Evolutionary conservation across 2,888 invertebrate genomes (phyloP).

Genomic region (Drosophila limbata): DNA sequence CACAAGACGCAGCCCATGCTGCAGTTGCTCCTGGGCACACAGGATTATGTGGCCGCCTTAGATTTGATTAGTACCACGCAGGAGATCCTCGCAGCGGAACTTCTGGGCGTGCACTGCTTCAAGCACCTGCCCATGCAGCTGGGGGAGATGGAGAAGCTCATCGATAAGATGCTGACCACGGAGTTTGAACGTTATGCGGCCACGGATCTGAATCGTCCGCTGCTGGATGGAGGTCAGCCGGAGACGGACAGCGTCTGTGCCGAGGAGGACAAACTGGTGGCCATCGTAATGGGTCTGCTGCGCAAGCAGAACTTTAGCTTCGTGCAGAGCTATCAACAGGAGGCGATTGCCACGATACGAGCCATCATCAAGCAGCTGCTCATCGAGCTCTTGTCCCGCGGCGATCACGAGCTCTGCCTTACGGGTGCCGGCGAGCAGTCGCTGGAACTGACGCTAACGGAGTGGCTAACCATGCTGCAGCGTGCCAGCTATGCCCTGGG

Average conservation of each 20-base stretch:
- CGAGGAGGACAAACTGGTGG: constrained; percentile 92
- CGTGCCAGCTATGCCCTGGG: constrained; percentile 89
- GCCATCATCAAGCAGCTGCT: constrained; percentile 95
- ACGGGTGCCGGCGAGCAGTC: constrained; percentile 86
- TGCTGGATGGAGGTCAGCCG: constrained; percentile 81
- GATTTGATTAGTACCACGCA: constrained; percentile 98
- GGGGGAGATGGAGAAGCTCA: constrained; percentile 96
- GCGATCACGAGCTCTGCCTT: constrained; percentile 87
- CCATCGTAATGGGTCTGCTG: constrained; percentile 95
- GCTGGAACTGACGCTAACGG: constrained; percentile 88
- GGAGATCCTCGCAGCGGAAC: constrained; percentile 94
- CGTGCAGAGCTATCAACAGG: constrained; percentile 93
- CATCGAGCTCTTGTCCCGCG: constrained; percentile 90
- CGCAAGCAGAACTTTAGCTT: constrained; percentile 95
- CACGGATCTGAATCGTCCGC: constrained; percentile 94
- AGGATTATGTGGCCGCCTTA: constrained; percentile 98
- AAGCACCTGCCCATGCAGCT: constrained; percentile 98
- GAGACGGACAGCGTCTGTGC: constrained; percentile 85
- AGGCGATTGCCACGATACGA: constrained; percentile 95
- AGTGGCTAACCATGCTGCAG: constrained; percentile 90
- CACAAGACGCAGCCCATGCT: constrained; percentile 99
- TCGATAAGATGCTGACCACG: constrained; percentile 98
- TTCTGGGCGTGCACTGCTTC: constrained; percentile 97
- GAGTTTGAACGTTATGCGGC: constrained; percentile 97
- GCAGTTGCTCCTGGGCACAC: constrained; percentile 96